phyloP scores from a whole-genome alignment of 2,888 invertebrate species.

The Bhutanitis thaidina region DNA sequence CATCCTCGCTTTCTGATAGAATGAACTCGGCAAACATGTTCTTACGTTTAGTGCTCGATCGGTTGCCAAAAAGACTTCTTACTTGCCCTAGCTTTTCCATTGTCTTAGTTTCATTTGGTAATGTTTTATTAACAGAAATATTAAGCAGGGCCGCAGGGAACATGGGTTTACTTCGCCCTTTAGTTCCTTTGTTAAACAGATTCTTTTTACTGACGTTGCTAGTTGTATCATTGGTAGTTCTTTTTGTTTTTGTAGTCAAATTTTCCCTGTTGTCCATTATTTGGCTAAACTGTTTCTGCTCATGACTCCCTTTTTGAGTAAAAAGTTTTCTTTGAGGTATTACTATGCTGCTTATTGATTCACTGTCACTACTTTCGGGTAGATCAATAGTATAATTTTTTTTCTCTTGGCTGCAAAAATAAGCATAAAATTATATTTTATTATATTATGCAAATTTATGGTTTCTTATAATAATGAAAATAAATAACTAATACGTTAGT shows the following conservation, averaged over 20 bases:
- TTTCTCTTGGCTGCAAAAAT: slow-evolving; percentile 53
- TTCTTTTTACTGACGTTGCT: no score
- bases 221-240: no score
- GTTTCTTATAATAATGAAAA: no score
- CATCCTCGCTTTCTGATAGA: slow-evolving; percentile 62
- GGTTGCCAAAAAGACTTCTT: slow-evolving; percentile 53
- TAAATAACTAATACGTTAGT: no score
- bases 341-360: slow-evolving; percentile 63
- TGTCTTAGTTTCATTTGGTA: slow-evolving; percentile 44
- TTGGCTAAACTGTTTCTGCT: slow-evolving; percentile 42
- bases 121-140: slow-evolving; percentile 50
- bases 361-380: slow-evolving; percentile 64
- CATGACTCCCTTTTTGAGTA: slow-evolving; percentile 46
- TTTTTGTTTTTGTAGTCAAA: no score
- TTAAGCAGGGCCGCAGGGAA: slow-evolving; percentile 52
- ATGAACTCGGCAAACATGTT: slow-evolving; percentile 62
- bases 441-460: no score
- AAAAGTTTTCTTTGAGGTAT: slow-evolving; percentile 60
- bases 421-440: no score
- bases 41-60: slow-evolving; percentile 47
- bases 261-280: slow-evolving; percentile 45
- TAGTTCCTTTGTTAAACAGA: slow-evolving; percentile 43
- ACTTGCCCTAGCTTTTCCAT: slow-evolving; percentile 37
- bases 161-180: slow-evolving; percentile 39
- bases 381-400: slow-evolving; percentile 48